Evolutionary conservation across 2,888 invertebrate species (phyloP).

Genomic region (Diarsia brunnea): DNA sequence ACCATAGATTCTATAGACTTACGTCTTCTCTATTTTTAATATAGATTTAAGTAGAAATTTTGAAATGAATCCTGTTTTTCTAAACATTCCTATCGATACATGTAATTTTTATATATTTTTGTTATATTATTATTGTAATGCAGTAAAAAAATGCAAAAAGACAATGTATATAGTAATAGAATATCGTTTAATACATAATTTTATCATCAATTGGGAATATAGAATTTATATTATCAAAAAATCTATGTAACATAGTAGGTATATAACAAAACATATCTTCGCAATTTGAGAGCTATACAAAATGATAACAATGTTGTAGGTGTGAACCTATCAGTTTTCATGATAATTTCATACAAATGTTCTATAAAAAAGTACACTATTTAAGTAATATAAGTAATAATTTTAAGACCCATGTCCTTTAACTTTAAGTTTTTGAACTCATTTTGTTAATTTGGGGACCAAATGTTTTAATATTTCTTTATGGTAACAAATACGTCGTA

Average conservation of each 20-base stretch:
- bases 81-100: conserved; percentile 51
- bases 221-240: conserved; percentile 14
- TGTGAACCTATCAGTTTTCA: conserved; percentile 57
- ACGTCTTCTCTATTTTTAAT: conserved; percentile 51
- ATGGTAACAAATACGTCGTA: neutral
- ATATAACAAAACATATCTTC: neutral
- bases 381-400: conserved; percentile 16
- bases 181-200: conserved; percentile 29
- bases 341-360: conserved; percentile 55
- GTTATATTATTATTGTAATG: conserved; percentile 34
- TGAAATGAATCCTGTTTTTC: conserved; percentile 17
- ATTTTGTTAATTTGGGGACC: conserved; percentile 41
- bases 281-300: conserved; percentile 29
- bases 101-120: conserved; percentile 23
- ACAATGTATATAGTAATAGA: neutral
- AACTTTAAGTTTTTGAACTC: conserved; percentile 32
- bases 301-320: conserved; percentile 22
- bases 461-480: conserved; percentile 21
- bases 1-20: conserved; percentile 52
- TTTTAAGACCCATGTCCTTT: conserved; percentile 27
- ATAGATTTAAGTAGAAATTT: conserved; percentile 46
- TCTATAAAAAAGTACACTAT: conserved; percentile 20
- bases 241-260: neutral
- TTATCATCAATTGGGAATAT: conserved; percentile 32
- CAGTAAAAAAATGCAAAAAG: conserved; percentile 10